These are phyloP conservation scores for Teleopsis dalmanni DNA, from an alignment of 1,140 invertebrate species.

Conservation along the genomic window DNA sequence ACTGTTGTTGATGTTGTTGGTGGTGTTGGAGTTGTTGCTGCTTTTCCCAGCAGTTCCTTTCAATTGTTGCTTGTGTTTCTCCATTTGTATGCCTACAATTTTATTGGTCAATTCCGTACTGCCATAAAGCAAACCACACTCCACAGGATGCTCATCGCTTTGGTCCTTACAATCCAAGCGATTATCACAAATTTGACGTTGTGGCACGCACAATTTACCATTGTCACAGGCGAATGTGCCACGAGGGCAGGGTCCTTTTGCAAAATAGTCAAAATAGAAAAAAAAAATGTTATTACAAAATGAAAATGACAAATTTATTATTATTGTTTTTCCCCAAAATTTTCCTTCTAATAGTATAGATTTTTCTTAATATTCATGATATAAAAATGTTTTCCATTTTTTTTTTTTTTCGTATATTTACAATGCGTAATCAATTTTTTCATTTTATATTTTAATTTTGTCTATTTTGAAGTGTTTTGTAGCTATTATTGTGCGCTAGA, in stretches of 20 bases:
- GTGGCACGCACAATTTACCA: slow-evolving; percentile 60
- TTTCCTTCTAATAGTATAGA: no score
- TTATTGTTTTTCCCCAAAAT: no score
- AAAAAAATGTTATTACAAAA: background rate
- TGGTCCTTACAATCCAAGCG: slow-evolving; percentile 59
- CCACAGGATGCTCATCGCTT: slow-evolving; percentile 52
- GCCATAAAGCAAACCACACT: slow-evolving; percentile 39
- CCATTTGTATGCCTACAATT: slow-evolving; percentile 36
- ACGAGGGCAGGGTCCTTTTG: slow-evolving; percentile 49
- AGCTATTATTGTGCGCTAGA: no score
- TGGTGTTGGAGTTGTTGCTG: background rate
- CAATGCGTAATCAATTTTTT: no score
- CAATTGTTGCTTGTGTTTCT: slow-evolving; percentile 25
- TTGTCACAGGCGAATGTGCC: slow-evolving; percentile 62
- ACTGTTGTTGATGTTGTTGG: no score
- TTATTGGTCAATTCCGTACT: slow-evolving; percentile 37
- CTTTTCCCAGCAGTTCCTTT: background rate
- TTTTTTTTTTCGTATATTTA: no score
- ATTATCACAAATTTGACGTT: slow-evolving; percentile 58
- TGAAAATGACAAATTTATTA: background rate
- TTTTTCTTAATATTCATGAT: no score
- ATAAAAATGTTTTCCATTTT: no score
- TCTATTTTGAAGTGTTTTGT: no score
- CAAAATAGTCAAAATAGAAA: background rate
- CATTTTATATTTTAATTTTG: no score